A percentile compares a stretch with the other conserved stretches of the same genome.
These are phyloP conservation scores for Drosophila mayri DNA, from an alignment of 1,140 invertebrate genomes.

Conservation along the genomic window DNA sequence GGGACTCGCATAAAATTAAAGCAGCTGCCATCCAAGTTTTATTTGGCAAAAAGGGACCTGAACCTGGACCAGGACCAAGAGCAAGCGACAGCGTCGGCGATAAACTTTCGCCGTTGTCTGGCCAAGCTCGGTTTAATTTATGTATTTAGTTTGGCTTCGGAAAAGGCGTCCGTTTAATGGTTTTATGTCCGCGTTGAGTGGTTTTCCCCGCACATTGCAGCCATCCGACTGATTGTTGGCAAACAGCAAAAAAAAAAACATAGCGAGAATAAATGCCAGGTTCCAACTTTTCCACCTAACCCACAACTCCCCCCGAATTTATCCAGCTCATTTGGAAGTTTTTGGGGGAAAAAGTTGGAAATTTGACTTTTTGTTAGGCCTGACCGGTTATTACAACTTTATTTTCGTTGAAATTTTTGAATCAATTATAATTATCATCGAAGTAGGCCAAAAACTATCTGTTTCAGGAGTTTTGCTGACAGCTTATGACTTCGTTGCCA, in stretches of 20 bases:
- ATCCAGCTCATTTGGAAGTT: slow-evolving; percentile 43
- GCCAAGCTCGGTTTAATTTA: slow-evolving; percentile 65
- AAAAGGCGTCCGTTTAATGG: slow-evolving; percentile 65
- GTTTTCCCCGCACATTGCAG: slow-evolving; percentile 42
- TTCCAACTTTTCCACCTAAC: slow-evolving; percentile 27
- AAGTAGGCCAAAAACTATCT: slow-evolving; percentile 35
- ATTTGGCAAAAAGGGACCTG: slow-evolving; percentile 32
- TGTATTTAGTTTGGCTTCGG: slow-evolving; percentile 73
- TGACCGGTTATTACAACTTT: slow-evolving; percentile 44
- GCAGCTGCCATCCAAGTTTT: slow-evolving; percentile 63
- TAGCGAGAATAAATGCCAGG: slow-evolving; percentile 4
- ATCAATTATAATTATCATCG: slow-evolving; percentile 56
- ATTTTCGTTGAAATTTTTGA: slow-evolving; percentile 36
- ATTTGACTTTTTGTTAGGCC: slow-evolving; percentile 42
- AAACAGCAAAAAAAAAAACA: slow-evolving; percentile 14
- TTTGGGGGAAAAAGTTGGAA: slow-evolving; percentile 34
- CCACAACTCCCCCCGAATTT: slow-evolving; percentile 7
- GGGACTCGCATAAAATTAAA: slow-evolving; percentile 59
- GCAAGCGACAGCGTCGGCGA: slow-evolving; percentile 24
- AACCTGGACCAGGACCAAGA: slow-evolving; percentile 1
- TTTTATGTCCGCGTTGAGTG: slow-evolving; percentile 69
- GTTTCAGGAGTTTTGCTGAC: slow-evolving; percentile 1
- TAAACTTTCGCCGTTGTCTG: slow-evolving; percentile 60
- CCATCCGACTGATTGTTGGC: slow-evolving; percentile 45
- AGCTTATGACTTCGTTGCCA: background rate